phyloP scores from a whole-genome alignment of 1,140 invertebrate genomes.

The Aphis gossypii region DNA sequence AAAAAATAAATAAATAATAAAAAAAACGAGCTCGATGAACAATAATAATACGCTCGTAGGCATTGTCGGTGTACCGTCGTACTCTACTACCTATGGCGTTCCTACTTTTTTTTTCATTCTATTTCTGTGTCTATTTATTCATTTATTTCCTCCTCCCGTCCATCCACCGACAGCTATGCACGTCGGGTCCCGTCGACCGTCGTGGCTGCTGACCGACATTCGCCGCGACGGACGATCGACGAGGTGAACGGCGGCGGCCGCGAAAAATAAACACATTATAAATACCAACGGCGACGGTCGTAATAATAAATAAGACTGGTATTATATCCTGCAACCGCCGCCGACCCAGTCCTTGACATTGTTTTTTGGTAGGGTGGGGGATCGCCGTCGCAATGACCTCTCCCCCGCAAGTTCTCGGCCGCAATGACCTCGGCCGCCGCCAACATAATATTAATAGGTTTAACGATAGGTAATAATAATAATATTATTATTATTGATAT shows the following conservation, averaged over 20 bases:
- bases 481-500: neutral
- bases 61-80: neutral
- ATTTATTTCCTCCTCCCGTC: neutral
- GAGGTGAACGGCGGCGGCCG: neutral
- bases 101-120: neutral
- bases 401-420: slow-evolving; percentile 24
- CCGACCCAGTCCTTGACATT: slow-evolving; percentile 31
- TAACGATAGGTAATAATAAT: neutral
- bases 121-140: neutral
- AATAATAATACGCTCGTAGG: neutral
- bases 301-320: slow-evolving; percentile 1
- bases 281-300: neutral
- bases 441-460: neutral
- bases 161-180: neutral
- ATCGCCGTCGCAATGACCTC: neutral
- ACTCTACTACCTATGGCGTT: slow-evolving; percentile 2
- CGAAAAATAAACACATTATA: neutral
- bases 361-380: neutral
- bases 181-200: neutral
- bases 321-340: neutral
- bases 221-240: neutral
- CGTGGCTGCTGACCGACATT: slow-evolving; percentile 13
- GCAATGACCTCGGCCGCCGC: neutral
- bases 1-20: neutral
- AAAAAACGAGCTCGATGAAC: neutral